A percentile compares a stretch with the other conserved stretches of the same genome.
Evolutionary conservation across 2,888 invertebrate genomes (phyloP).

Genomic region (Globia sparganii): DNA sequence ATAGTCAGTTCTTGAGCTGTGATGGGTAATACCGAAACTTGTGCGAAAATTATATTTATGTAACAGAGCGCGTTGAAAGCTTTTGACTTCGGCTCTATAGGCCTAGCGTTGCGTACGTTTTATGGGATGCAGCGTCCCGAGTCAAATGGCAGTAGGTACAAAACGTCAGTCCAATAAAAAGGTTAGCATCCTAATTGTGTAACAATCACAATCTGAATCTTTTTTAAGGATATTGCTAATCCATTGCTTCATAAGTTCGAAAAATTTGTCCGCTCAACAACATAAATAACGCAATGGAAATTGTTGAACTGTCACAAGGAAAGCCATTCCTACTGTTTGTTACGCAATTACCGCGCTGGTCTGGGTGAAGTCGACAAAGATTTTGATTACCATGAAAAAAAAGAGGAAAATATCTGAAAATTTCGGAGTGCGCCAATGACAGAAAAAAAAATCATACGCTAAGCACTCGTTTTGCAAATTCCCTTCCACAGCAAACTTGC

Average conservation of each 20-base stretch:
- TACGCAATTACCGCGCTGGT: neutral
- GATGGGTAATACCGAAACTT: neutral
- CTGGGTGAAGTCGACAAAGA: neutral
- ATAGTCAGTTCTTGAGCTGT: neutral
- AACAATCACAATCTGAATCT: too few relatives aligned
- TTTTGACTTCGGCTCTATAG: neutral
- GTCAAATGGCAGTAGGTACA: neutral
- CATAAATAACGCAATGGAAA: too few relatives aligned
- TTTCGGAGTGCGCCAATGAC: neutral
- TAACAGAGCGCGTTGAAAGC: neutral
- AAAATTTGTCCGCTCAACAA: too few relatives aligned
- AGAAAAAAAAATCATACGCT: fast-evolving
- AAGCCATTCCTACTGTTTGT: neutral
- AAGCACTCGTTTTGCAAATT: neutral
- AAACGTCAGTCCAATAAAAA: neutral
- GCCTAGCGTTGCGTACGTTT: neutral
- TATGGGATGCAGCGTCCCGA: too few relatives aligned
- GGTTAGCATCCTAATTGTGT: neutral
- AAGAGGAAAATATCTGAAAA: neutral
- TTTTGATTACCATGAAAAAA: neutral
- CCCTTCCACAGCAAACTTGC: neutral
- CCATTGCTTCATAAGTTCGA: too few relatives aligned
- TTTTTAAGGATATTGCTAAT: neutral
- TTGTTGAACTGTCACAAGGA: neutral
- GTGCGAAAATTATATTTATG: neutral